These are phyloP conservation scores for Gambusia affinis DNA, from an alignment of 2,113 vertebrate genomes.

Conservation along the genomic window DNA sequence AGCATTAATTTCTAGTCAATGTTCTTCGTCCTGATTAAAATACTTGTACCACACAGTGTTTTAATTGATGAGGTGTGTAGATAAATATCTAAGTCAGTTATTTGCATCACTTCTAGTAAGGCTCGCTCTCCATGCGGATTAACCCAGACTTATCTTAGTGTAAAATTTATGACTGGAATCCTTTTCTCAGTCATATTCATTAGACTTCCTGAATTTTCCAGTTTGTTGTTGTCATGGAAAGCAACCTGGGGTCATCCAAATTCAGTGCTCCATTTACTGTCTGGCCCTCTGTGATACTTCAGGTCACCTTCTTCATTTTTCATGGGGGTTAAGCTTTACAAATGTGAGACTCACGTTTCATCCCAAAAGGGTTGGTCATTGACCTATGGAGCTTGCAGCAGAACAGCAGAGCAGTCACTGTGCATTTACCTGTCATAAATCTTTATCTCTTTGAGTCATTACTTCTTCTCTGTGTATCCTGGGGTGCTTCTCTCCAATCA, in stretches of 20 bases:
- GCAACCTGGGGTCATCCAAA: constrained; percentile 22
- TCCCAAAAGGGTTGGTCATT: constrained; percentile 52
- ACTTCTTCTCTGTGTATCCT: constrained; percentile 9
- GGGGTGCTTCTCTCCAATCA: constrained; percentile 7
- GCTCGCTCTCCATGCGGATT: neutral
- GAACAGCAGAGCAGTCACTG: constrained; percentile 22
- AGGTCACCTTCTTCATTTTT: constrained; percentile 72
- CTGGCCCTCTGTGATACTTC: constrained; percentile 53
- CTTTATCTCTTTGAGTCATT: constrained; percentile 56
- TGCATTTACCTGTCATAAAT: constrained; percentile 53
- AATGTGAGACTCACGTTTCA: constrained; percentile 65
- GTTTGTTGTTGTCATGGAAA: constrained; percentile 23
- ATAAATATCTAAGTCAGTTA: neutral
- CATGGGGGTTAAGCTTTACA: constrained; percentile 67
- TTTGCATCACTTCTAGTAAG: neutral
- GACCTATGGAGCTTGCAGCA: constrained; percentile 40
- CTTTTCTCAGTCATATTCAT: constrained; percentile 4
- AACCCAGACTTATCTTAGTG: constrained; percentile 7
- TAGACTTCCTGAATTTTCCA: neutral
- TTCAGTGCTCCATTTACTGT: constrained; percentile 4
- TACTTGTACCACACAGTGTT: too few relatives aligned
- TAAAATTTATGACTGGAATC: neutral
- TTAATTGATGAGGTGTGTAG: neutral
- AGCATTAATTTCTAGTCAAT: too few relatives aligned
- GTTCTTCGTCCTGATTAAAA: too few relatives aligned